Conservation (phyloP, 2,113 vertebrate genomes). For the Chionis minor region DNA sequence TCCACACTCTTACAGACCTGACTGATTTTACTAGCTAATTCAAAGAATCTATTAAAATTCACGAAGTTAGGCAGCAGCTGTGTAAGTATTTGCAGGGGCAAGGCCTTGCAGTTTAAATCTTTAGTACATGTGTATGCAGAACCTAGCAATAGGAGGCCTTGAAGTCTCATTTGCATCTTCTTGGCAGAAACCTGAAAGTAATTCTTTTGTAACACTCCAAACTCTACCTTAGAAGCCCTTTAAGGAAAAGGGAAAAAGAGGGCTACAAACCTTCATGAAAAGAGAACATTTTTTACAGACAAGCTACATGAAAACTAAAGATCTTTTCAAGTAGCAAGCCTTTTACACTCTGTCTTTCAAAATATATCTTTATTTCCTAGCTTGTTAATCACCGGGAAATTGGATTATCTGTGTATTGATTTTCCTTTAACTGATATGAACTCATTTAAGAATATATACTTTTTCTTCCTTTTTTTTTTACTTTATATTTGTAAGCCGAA, state of each 20-base stretch:
- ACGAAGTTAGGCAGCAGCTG: conserved; percentile 32
- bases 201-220: neutral
- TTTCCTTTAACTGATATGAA: neutral
- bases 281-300: neutral
- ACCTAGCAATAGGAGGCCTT: conserved; percentile 42
- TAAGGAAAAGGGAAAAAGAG: neutral
- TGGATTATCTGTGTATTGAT: neutral
- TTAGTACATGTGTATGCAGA: conserved; percentile 46
- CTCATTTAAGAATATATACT: neutral
- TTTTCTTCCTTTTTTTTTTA: neutral
- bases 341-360: neutral
- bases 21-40: neutral
- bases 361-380: neutral
- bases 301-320: neutral
- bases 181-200: conserved; percentile 2
- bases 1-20: neutral
- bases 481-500: neutral
- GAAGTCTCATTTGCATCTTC: conserved; percentile 39
- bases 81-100: conserved; percentile 60
- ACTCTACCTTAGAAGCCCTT: neutral
- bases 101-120: conserved; percentile 50
- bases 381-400: neutral
- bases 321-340: neutral
- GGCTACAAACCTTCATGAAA: neutral
- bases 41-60: conserved; percentile 50